A percentile compares a stretch with the other conserved stretches of the same genome.
Evolutionary conservation across 2,888 invertebrate genomes (phyloP).

Genomic region (Tipula confusa): DNA sequence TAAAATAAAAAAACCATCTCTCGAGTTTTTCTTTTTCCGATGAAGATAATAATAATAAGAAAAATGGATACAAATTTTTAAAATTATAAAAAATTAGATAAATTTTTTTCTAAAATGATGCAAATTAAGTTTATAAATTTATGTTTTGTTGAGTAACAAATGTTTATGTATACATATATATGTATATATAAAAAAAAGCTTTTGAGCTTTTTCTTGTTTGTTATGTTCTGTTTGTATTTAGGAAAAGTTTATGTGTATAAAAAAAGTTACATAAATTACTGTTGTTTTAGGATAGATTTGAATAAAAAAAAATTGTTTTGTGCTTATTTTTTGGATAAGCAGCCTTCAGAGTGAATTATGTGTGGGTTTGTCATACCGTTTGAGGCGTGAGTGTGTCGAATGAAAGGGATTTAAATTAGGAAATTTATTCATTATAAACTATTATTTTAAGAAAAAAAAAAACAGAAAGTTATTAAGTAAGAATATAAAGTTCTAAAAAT

Average conservation of each 20-base stretch:
- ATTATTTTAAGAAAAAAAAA: too few species aligned
- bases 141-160: not conserved
- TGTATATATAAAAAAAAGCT: not conserved
- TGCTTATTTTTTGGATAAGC: not conserved
- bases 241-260: too few species aligned
- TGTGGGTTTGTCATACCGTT: not conserved
- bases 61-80: not conserved
- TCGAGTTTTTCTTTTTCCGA: not conserved
- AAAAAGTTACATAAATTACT: not conserved
- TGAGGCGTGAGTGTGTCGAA: not conserved
- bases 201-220: conserved; percentile 1
- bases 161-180: not conserved
- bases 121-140: conserved; percentile 20
- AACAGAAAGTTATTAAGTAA: too few species aligned
- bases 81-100: conserved; percentile 12
- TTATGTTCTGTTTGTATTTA: not conserved
- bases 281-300: not conserved
- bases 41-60: not conserved
- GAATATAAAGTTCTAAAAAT: too few species aligned
- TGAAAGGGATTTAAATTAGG: not conserved
- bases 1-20: not conserved
- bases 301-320: not conserved
- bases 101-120: not conserved
- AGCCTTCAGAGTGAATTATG: not conserved
- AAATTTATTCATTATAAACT: too few species aligned